These are phyloP conservation scores for Octopus bimaculoides DNA, from an alignment of 1,140 invertebrate species.

Conservation along the genomic window DNA sequence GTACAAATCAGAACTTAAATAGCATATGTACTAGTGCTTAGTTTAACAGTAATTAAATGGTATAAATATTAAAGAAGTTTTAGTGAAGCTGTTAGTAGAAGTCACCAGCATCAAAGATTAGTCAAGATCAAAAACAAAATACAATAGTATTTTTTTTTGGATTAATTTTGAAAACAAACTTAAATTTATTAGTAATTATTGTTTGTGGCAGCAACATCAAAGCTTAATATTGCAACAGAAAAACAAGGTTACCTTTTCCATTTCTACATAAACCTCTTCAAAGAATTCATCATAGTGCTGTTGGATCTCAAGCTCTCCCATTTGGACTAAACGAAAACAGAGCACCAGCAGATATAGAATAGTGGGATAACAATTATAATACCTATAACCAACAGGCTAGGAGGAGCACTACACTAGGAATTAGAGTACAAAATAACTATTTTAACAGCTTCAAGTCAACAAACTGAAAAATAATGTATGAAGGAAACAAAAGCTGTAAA, in stretches of 20 bases:
- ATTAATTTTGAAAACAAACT: not conserved
- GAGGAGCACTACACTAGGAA: not conserved
- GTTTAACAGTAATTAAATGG: too few species aligned
- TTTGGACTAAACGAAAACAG: constrained; percentile 42
- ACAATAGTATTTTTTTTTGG: too few species aligned
- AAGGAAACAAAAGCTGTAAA: not conserved
- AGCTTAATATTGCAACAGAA: not conserved
- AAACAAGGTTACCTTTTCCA: constrained; percentile 67
- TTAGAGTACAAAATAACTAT: not conserved
- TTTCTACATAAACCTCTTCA: constrained; percentile 98
- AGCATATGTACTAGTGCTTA: too few species aligned
- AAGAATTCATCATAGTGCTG: constrained; percentile 99
- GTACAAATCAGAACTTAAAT: too few species aligned
- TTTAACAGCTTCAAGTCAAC: not conserved
- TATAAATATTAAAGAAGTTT: too few species aligned
- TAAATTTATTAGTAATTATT: not conserved
- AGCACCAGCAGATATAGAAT: constrained; percentile 16
- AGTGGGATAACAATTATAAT: constrained; percentile 3
- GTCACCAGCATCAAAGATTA: too few species aligned
- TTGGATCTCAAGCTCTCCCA: constrained; percentile 73
- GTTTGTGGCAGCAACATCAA: not conserved
- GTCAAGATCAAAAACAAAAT: too few species aligned
- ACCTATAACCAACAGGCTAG: constrained; percentile 7
- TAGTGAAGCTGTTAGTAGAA: too few species aligned
- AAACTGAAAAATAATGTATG: not conserved